Percentiles rank a stretch among this genome's conserved stretches.
Evolutionary conservation across 2,113 vertebrate genomes (phyloP).

Genomic region (Rhizomys pruinosus): DNA sequence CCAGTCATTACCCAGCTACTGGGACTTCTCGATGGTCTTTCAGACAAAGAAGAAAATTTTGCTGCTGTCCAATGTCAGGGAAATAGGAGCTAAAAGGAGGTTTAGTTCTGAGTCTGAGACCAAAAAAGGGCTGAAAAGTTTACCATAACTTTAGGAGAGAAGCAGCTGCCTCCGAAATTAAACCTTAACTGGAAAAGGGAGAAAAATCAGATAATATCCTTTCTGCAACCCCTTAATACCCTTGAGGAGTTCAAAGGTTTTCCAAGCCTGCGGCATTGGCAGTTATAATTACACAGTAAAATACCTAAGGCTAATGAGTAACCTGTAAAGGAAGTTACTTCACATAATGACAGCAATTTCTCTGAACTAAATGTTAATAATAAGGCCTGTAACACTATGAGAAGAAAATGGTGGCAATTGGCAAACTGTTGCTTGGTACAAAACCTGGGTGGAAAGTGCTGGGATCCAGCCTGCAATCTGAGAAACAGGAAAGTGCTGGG

Average conservation of each 20-base stretch:
- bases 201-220: conserved; percentile 81
- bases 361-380: conserved; percentile 96
- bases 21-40: not conserved
- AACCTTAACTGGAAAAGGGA: conserved; percentile 60
- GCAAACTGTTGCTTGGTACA: conserved; percentile 93
- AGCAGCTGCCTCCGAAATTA: conserved; percentile 63
- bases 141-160: not conserved
- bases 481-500: conserved; percentile 69
- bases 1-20: not conserved
- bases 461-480: conserved; percentile 81
- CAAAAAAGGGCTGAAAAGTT: not conserved
- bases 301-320: conserved; percentile 96
- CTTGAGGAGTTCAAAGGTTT: conserved; percentile 90
- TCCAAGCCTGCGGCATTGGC: conserved; percentile 93
- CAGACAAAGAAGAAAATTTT: not conserved
- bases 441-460: conserved; percentile 84
- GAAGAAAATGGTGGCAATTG: conserved; percentile 94
- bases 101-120: not conserved
- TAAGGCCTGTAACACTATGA: conserved; percentile 91
- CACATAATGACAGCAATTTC: conserved; percentile 98
- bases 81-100: not conserved
- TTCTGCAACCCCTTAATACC: conserved; percentile 84
- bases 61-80: not conserved
- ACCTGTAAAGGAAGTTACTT: conserved; percentile 96
- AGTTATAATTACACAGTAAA: conserved; percentile 94